phyloP scores from a whole-genome alignment of 2,113 vertebrate species.

The Varanus salvator region DNA sequence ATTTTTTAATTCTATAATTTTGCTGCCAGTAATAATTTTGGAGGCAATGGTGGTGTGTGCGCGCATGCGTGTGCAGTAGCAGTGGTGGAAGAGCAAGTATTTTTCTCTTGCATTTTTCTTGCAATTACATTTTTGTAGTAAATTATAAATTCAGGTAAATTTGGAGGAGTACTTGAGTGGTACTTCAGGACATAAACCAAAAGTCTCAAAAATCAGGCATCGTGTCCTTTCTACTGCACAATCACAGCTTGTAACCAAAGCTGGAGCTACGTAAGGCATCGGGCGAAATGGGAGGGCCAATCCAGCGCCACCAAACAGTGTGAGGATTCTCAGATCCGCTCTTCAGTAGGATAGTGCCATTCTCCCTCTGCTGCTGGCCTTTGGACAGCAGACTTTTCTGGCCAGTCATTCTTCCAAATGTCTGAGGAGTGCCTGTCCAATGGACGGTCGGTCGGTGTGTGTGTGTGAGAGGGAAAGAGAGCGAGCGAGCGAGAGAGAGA shows the following conservation, averaged over 20 bases:
- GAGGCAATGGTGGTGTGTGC: conserved; percentile 61
- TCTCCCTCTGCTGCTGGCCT: background rate
- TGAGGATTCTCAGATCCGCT: background rate
- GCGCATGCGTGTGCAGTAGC: conserved; percentile 59
- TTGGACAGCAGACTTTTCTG: background rate
- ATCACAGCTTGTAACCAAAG: background rate
- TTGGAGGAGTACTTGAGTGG: conserved; percentile 13
- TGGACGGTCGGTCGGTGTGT: too few species aligned
- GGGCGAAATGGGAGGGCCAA: background rate
- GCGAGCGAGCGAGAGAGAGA: too few species aligned
- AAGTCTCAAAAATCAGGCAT: background rate
- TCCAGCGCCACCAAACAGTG: background rate
- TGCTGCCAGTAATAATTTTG: conserved; percentile 54
- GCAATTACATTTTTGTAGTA: conserved; percentile 65
- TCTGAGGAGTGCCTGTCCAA: background rate
- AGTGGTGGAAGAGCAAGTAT: conserved; percentile 67
- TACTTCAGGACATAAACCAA: background rate
- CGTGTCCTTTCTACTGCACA: background rate
- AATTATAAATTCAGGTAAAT: conserved; percentile 55
- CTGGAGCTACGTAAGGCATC: background rate
- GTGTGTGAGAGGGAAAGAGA: background rate
- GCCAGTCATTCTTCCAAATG: background rate
- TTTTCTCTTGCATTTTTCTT: conserved; percentile 65
- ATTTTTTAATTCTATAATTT: background rate
- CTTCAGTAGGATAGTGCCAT: background rate